Evolutionary conservation across 2,888 invertebrate species (phyloP).

Genomic region (Limnephilus auricula): DNA sequence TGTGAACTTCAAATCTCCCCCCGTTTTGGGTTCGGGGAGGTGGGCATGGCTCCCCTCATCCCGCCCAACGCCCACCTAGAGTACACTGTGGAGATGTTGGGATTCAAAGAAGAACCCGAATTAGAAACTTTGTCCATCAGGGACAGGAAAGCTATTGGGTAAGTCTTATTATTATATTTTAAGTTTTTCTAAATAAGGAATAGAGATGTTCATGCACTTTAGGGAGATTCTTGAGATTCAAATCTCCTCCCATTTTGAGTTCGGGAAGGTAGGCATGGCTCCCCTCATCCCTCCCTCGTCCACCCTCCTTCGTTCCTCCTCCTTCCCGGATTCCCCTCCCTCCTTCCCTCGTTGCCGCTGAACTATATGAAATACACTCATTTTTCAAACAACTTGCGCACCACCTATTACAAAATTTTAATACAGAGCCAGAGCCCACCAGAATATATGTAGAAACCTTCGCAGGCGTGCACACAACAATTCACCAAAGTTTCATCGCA

Average conservation of each 20-base stretch:
- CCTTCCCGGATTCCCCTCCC: no score
- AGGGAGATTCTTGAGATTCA: slow-evolving; percentile 87
- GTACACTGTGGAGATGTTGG: slow-evolving; percentile 85
- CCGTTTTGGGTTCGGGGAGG: slow-evolving; percentile 89
- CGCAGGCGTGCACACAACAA: no score
- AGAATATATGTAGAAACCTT: no score
- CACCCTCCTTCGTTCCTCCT: no score
- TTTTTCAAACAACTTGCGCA: no score
- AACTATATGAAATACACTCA: no score
- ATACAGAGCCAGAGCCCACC: no score
- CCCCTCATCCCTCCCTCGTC: slow-evolving; percentile 82
- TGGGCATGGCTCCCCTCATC: slow-evolving; percentile 83
- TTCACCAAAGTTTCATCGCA: no score
- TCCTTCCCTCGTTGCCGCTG: no score
- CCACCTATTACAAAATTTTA: no score
- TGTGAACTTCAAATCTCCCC: slow-evolving; percentile 85
- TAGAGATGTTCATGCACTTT: slow-evolving; percentile 87
- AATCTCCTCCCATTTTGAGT: slow-evolving; percentile 89
- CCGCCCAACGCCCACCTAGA: slow-evolving; percentile 82
- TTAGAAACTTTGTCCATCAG: slow-evolving; percentile 81
- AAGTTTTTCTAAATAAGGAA: background rate
- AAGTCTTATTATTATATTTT: slow-evolving; percentile 65
- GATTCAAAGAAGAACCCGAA: slow-evolving; percentile 82
- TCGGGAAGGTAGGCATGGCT: slow-evolving; percentile 84
- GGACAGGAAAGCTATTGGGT: slow-evolving; percentile 88